phyloP scores from a whole-genome alignment of 2,888 invertebrate genomes.

The Listrodromus nycthemerus region DNA sequence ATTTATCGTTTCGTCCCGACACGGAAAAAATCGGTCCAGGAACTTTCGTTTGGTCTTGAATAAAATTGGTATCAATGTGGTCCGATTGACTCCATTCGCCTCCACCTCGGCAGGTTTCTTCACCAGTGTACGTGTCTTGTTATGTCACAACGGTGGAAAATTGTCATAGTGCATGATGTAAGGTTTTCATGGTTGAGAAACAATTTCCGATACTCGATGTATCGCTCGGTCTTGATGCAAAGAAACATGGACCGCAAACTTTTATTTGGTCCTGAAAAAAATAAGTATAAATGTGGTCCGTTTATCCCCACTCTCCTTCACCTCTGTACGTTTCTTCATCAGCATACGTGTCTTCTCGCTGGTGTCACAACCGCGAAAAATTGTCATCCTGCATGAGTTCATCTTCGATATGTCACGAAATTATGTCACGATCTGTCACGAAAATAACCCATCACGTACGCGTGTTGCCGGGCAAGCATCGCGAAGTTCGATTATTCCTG shows the following conservation, averaged over 20 bases:
- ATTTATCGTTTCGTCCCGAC: background rate
- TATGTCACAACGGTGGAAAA: background rate
- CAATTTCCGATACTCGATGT: background rate
- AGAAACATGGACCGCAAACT: too few relatives aligned
- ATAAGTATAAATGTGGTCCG: background rate
- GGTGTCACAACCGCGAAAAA: background rate
- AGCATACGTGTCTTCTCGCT: too few relatives aligned
- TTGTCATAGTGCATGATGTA: background rate
- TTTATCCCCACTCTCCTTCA: background rate
- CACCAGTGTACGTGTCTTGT: too few relatives aligned
- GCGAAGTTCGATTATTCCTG: slow-evolving; percentile 12
- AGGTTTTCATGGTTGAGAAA: background rate
- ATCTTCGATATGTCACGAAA: background rate
- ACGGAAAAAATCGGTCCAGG: too few relatives aligned
- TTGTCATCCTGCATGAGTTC: background rate
- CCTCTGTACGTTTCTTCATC: background rate
- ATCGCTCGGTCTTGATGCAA: background rate
- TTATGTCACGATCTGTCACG: background rate
- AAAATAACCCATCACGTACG: background rate
- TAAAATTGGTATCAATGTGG: background rate
- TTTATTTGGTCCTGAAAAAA: too few relatives aligned
- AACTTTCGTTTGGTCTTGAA: too few relatives aligned
- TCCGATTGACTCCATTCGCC: background rate
- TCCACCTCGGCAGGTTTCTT: background rate
- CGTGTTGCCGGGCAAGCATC: background rate